phyloP scores from a whole-genome alignment of 2,113 vertebrate genomes.

The Cavia aperea region DNA sequence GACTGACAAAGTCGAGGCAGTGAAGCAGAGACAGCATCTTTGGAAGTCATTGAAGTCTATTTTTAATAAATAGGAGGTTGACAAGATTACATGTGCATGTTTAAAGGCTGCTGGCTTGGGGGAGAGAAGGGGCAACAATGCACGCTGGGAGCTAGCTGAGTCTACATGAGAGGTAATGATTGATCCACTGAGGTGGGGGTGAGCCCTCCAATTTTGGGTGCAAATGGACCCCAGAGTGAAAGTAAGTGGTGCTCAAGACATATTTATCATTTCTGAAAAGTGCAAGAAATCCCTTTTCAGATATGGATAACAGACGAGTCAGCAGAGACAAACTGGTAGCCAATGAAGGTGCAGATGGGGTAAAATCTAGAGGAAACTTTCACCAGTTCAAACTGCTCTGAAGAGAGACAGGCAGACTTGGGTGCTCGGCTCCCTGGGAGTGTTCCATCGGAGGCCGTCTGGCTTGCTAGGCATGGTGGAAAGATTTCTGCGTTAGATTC shows the following conservation, averaged over 20 bases:
- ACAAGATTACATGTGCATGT: background rate
- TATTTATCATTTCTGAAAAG: slow-evolving; percentile 28
- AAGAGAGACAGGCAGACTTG: background rate
- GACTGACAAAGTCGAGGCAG: background rate
- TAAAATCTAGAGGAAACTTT: background rate
- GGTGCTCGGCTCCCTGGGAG: background rate
- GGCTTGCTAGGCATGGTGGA: background rate
- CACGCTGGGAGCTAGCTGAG: background rate
- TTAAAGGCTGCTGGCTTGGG: background rate
- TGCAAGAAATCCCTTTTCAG: background rate
- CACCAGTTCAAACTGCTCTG: background rate
- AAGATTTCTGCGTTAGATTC: background rate
- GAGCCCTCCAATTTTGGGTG: background rate
- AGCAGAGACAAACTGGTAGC: background rate
- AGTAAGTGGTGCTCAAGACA: background rate
- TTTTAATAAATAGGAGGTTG: background rate
- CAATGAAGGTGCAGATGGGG: background rate
- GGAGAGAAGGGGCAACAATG: background rate
- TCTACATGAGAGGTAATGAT: background rate
- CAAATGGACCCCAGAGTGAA: background rate
- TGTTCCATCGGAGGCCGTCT: background rate
- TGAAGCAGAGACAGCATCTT: background rate
- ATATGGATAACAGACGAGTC: background rate
- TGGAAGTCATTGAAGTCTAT: background rate
- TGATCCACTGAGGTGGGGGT: background rate